A percentile compares a stretch with the other conserved stretches of the same genome.
Evolutionary conservation across 2,797 vertebrate species (phyloP).

Genomic region (Pogonophryne albipinna): DNA sequence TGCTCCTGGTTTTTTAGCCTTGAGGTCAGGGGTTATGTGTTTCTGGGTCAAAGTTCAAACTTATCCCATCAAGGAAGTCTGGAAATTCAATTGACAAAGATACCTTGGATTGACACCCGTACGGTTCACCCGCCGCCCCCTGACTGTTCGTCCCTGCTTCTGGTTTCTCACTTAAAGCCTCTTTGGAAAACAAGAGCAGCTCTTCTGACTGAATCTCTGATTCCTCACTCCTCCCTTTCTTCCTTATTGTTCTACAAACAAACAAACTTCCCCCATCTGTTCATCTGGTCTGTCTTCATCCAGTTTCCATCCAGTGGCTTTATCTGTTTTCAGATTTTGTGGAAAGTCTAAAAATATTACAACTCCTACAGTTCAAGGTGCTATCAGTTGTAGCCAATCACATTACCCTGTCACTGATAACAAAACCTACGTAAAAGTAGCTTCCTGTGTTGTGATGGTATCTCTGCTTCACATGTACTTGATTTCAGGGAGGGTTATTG

Average conservation of each 20-base stretch:
- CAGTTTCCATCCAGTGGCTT: conserved; percentile 49
- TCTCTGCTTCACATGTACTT: conserved; percentile 20
- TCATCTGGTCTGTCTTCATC: conserved; percentile 29
- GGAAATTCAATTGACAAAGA: conserved; percentile 54
- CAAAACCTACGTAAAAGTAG: not conserved
- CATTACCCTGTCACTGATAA: conserved; percentile 26
- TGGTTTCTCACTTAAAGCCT: conserved; percentile 61
- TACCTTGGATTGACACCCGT: conserved; percentile 30
- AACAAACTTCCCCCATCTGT: conserved; percentile 14
- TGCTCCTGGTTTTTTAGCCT: conserved; percentile 22
- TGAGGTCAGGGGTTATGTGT: conserved; percentile 43
- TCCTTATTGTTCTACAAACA: conserved; percentile 11
- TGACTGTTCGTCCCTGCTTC: conserved; percentile 27
- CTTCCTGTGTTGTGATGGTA: conserved; percentile 24
- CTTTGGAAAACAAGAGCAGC: not conserved
- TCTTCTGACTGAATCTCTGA: not conserved
- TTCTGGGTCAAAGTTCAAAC: conserved; percentile 55
- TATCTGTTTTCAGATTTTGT: conserved; percentile 36
- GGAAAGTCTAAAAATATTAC: conserved; percentile 50
- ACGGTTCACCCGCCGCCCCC: conserved; percentile 7
- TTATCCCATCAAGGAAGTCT: conserved; percentile 52
- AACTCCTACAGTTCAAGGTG: conserved; percentile 40
- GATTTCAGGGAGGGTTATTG: not conserved
- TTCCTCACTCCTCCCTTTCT: not conserved
- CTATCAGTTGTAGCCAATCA: conserved; percentile 40